Evolutionary conservation across 1,140 invertebrate genomes (phyloP), one percentile per base, ranked within the genome.

Genomic region (Drosophila ficusphila): DNA sequence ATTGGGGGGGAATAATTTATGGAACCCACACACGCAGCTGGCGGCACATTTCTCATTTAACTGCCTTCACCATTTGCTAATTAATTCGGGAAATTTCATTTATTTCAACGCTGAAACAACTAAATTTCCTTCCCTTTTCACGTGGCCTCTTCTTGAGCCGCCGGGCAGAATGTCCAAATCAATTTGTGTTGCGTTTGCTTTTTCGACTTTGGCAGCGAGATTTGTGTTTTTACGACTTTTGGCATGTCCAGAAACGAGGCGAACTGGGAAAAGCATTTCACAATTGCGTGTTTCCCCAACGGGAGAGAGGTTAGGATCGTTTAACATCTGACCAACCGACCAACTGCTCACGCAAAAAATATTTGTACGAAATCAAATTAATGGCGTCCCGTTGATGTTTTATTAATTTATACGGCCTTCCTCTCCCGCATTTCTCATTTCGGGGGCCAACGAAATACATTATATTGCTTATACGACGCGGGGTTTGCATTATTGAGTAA

Each of bases 351-450:
- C 82, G 85, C 82, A 85, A 88, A 88, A 83, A 88, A 82, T 88
- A 82, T 88, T 76, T 88, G 65, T 82, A 78, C 53, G 83, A 88
- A 88, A 88, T 88, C 73, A 88, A 88, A 88, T 82, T 78, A 88
- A 88, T 88, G 82, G 83, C 69, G 34, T 72, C 42, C 47, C 69
- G 77, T 71, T 86, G 77, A 88, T 88, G 82, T 88, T 88, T 88
- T 88, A 88, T 88, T 88, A 88, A 88, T 88, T 88, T 88, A 88
- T 82, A 86, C 73, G 62, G 54, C 67, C 53, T 77, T 36, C 21
- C 31, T 25, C 48, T 33, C 18, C n/a, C 23, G n/a, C n/a, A 3
- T 18, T 21, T 19, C 29, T 38, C n/a, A n/a, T n/a, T 34, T 23
- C 14, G 14, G 11, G 14, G 53, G n/a, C n/a, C 65, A 54, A 41